Evolutionary conservation across 2,888 invertebrate species (phyloP).

Genomic region (Cremastinae sp.): DNA sequence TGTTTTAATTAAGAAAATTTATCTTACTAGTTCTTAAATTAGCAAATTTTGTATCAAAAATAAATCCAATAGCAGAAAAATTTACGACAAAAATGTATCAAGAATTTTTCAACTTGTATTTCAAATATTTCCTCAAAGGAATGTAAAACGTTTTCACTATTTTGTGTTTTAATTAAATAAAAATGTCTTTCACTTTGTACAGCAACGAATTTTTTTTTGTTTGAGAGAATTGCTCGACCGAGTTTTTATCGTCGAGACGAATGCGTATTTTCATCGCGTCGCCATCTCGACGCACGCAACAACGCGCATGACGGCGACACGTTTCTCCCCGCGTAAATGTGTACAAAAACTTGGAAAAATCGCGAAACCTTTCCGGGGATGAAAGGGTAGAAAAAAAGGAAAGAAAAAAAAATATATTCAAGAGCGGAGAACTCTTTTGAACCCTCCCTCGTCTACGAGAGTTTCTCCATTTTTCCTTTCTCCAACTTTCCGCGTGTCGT

Average conservation of each 20-base stretch:
- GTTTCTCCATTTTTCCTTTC: slow-evolving; percentile 16
- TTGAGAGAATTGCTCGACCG: slow-evolving; percentile 21
- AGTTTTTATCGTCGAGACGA: slow-evolving; percentile 26
- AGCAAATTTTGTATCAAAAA: too few species aligned
- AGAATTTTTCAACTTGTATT: neutral
- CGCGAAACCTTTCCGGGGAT: slow-evolving; percentile 41
- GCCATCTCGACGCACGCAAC: slow-evolving; percentile 31
- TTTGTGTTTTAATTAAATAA: neutral
- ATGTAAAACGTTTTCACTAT: too few species aligned
- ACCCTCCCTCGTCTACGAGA: slow-evolving; percentile 61
- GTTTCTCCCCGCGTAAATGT: neutral
- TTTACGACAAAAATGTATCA: neutral
- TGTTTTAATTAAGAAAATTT: too few species aligned
- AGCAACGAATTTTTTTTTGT: neutral
- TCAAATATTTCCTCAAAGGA: too few species aligned
- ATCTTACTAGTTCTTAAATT: too few species aligned
- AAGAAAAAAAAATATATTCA: slow-evolving; percentile 60
- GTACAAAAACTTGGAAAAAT: slow-evolving; percentile 17
- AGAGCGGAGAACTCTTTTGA: slow-evolving; percentile 69
- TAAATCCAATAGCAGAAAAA: neutral
- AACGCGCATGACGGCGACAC: slow-evolving; percentile 35
- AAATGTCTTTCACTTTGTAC: too few species aligned
- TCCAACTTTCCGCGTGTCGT: slow-evolving; percentile 18
- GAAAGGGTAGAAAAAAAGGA: slow-evolving; percentile 69
- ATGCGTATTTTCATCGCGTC: slow-evolving; percentile 38